Base-by-base conservation (phyloP, 2,113 vertebrate species). In the Strigops habroptila region DNA sequence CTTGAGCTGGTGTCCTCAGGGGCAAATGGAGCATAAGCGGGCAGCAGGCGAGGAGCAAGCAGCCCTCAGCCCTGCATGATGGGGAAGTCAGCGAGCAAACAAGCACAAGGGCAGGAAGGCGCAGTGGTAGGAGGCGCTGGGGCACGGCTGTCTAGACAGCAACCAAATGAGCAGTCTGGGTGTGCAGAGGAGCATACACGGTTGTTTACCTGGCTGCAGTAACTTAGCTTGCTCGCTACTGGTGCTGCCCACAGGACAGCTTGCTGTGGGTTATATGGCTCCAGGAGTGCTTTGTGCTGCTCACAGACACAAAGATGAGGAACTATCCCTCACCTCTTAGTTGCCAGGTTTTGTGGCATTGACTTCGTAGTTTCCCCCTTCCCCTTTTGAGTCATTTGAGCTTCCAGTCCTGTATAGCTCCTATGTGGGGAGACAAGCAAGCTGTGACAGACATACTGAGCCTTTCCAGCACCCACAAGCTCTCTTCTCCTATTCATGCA, bases 101-200 rank as follows among this genome's bases (percentile, higher is more conserved):
- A 30, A 1, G 43, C 15, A 62, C 81, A 46, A 74, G 51, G 83
- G 65, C 71, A 88, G 64, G 75, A 84, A 88, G 68, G 86, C 86
- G 59, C 13, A 25, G 88, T 2, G 17, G 44, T 3, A 28, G 43
- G 41, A 90, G 85, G n/a, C 25, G 49, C 39, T 0, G 3, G 51
- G 71, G 41, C 59, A 39, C 41, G n/a, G 46, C 80, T 0, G 64
- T 94, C 86, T 91, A 93, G 92, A 96, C 86, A 8, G 83, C 76
- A 96, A 94, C 80, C 94, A 95, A 93, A 94, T 93, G 89, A 95
- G 92, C 77, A 44, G 88, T 75, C 92, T 91, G 91, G 82, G 82
- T 18, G 67, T 33, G 59, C 3, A 8, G 63, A 78, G 77, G 43
- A 70, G 86, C 1, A 0, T 30, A 27, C 0, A 0, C 24, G 49